These are phyloP conservation scores for Brachionus rotundiformis DNA, from an alignment of 1,140 invertebrate species.

Conservation along the genomic window DNA sequence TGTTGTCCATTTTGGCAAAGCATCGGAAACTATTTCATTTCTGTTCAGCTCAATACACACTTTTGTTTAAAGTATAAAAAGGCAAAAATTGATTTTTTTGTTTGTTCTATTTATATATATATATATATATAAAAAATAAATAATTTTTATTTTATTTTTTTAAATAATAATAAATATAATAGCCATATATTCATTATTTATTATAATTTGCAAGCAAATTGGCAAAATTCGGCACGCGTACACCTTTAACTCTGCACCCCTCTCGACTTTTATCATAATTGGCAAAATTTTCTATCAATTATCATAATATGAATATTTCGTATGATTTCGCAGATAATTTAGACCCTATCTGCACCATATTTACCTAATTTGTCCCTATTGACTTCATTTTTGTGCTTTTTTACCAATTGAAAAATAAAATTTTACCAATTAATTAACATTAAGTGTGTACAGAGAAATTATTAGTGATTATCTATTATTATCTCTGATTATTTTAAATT, in stretches of 20 bases:
- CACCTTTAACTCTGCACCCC: neutral
- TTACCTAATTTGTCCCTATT: too few species aligned
- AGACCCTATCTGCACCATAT: too few species aligned
- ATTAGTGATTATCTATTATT: too few species aligned
- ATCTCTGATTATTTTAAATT: too few species aligned
- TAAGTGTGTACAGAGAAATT: too few species aligned
- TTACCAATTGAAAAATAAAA: too few species aligned
- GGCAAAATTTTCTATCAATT: neutral
- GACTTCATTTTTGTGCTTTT: too few species aligned
- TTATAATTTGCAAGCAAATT: conserved; percentile 16
- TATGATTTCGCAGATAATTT: neutral
- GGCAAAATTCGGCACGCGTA: neutral
- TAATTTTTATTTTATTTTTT: neutral
- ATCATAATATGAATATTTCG: neutral
- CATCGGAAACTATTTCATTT: neutral
- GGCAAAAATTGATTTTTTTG: conserved; percentile 32
- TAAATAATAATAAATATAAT: conserved; percentile 12
- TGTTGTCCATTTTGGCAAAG: neutral
- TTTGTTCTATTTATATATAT: neutral
- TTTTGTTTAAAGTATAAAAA: neutral
- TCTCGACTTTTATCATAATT: conserved; percentile 3
- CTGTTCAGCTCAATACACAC: neutral
- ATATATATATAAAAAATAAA: too few species aligned
- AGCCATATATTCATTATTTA: conserved; percentile 34
- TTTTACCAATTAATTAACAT: too few species aligned